Evolutionary conservation across 2,113 vertebrate genomes (phyloP).

Genomic region (Scalopus aquaticus): DNA sequence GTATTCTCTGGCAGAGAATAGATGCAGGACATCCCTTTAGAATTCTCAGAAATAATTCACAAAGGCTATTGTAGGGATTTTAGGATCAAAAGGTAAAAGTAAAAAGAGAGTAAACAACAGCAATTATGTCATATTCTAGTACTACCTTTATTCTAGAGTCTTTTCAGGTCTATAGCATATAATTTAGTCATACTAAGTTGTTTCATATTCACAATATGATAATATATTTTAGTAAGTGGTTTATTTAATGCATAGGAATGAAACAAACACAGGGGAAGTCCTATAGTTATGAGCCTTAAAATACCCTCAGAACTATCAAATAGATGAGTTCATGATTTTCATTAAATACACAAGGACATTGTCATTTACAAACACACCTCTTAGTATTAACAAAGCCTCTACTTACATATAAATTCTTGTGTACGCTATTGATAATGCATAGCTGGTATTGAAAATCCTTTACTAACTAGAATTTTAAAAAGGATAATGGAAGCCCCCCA

Average conservation of each 20-base stretch:
- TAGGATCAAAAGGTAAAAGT: not conserved
- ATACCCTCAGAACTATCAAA: not conserved
- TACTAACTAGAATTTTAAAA: slow-evolving; percentile 45
- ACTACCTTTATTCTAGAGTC: not conserved
- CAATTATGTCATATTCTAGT: not conserved
- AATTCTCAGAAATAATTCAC: slow-evolving; percentile 7
- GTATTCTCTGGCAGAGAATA: too few relatives aligned
- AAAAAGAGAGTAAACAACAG: not conserved
- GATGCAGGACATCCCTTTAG: not conserved
- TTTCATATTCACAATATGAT: not conserved
- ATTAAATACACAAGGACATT: not conserved
- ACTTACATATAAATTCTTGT: not conserved
- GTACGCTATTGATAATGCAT: not conserved
- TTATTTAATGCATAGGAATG: not conserved
- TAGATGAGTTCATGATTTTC: not conserved
- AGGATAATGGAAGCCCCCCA: not conserved
- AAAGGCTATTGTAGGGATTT: not conserved
- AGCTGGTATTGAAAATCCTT: not conserved
- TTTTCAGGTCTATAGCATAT: not conserved
- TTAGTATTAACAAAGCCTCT: not conserved
- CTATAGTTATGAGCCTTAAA: not conserved
- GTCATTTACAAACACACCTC: not conserved
- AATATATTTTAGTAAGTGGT: not conserved
- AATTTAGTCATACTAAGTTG: not conserved
- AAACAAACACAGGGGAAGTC: not conserved